Evolutionary conservation across 2,797 vertebrate species (phyloP).

Genomic region (Pipistrellus nathusii): DNA sequence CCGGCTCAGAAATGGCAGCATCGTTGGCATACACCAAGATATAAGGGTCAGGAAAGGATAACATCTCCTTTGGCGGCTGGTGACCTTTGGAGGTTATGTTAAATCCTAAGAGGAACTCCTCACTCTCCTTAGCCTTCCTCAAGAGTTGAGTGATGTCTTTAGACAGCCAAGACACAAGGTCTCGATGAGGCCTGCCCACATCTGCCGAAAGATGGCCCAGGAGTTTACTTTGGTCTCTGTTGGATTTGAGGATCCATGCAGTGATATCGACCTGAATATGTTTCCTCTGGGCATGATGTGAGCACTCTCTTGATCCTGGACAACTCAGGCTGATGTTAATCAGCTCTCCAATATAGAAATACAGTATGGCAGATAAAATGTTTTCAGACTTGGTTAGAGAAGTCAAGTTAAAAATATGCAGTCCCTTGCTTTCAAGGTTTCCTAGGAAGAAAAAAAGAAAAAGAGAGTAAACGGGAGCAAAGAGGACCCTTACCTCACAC

Average conservation of each 20-base stretch:
- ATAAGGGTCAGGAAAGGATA: constrained; percentile 91
- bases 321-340: constrained; percentile 85
- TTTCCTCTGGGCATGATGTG: constrained; percentile 74
- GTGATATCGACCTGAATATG: constrained; percentile 90
- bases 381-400: constrained; percentile 96
- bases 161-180: constrained; percentile 93
- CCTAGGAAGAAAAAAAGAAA: constrained; percentile 86
- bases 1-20: constrained; percentile 94
- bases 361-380: constrained; percentile 93
- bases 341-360: constrained; percentile 93
- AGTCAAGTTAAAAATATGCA: constrained; percentile 95
- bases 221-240: constrained; percentile 88
- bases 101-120: constrained; percentile 92
- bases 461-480: background rate
- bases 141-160: constrained; percentile 94
- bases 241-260: constrained; percentile 91
- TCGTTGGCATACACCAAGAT: constrained; percentile 97
- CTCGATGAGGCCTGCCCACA: constrained; percentile 86
- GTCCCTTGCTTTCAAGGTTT: constrained; percentile 87
- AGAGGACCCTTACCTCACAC: background rate
- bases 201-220: constrained; percentile 91
- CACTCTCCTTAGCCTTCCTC: constrained; percentile 90
- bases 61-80: constrained; percentile 86
- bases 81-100: constrained; percentile 87
- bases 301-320: constrained; percentile 83